Evolutionary conservation across 2,888 invertebrate genomes (phyloP), one percentile per base, ranked within the genome.

Genomic region (Rhopalosiphum nymphaeae): DNA sequence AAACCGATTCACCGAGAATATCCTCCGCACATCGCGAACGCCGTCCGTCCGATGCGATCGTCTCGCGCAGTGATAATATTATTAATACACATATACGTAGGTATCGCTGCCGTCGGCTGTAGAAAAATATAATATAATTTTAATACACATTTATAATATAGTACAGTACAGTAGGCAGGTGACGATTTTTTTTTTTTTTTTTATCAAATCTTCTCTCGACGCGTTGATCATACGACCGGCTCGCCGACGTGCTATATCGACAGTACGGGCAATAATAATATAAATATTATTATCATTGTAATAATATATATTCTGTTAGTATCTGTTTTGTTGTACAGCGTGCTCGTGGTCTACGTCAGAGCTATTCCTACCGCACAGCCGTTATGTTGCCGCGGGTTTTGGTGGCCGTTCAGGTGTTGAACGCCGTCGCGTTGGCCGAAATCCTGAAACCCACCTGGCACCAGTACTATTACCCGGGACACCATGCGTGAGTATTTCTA

Each of bases 401-500:
- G 53, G 29, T 90, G 29, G 86, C 67, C 25, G 53, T 67, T 25
- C 86, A 61, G 36, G 29, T 94, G 1, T 29, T 94, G 86, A 53
- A 10, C 42, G 85, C 87, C 61, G 44, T 86, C 42, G 91, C 3
- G 53, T 29, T 44, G 53, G 86, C 91, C 78, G 95, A 94, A 89
- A 94, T 95, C n/a, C 56, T 94, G 29, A 94, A 78, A 42, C 95
- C 95, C 0, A 91, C 91, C 85, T 95, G 95, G 95, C 94, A 95
- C n/a, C 95, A 95, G 56, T 95, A 95, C n/a, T 95, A 95, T 42
- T 94, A 94, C 88, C 95, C 95, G 16, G 91, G 89, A 86, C 91
- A 78, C 49, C 94, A 94, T 67, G 78, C 95, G 95, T 95, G 93
- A 95, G 95, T 95, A n/a, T 44, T 25, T 21, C 3, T 26, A 84